phyloP scores from a whole-genome alignment of 2,888 invertebrate genomes.

The Lasioglossum calceatum region DNA sequence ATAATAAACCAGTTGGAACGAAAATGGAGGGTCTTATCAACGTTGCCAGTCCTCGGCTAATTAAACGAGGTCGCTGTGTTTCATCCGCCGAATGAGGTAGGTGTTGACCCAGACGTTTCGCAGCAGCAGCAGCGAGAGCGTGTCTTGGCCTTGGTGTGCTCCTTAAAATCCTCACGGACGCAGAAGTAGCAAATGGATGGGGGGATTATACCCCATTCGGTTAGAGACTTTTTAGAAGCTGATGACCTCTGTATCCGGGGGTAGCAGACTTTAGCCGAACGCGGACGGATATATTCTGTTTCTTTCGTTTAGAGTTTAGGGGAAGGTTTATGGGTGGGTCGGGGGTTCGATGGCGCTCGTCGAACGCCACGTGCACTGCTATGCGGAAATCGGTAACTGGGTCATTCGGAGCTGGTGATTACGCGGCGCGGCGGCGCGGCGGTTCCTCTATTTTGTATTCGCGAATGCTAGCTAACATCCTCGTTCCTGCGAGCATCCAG shows the following conservation, averaged over 20 bases:
- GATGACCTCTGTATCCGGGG: background rate
- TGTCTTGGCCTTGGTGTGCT: background rate
- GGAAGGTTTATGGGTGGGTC: background rate
- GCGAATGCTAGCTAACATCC: background rate
- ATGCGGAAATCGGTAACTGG: background rate
- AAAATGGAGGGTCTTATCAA: background rate
- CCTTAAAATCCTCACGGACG: background rate
- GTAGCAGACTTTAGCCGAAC: background rate
- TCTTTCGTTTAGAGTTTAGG: background rate
- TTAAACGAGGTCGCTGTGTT: conserved; percentile 6
- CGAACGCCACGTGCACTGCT: background rate
- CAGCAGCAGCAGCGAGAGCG: background rate
- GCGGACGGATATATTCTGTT: background rate
- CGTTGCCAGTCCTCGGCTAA: background rate
- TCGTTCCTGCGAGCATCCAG: background rate
- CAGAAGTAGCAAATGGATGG: background rate
- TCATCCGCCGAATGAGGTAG: background rate
- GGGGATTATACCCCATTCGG: background rate
- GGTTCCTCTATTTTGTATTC: conserved; percentile 6
- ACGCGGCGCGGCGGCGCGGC: background rate
- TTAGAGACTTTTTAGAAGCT: background rate
- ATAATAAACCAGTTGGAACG: background rate
- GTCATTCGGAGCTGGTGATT: conserved; percentile 11
- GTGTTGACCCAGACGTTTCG: conserved; percentile 7
- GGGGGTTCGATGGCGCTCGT: background rate